Percentiles rank a stretch among this genome's conserved stretches.
phyloP scores from a whole-genome alignment of 2,113 vertebrate species.

The Bothrops jararaca region DNA sequence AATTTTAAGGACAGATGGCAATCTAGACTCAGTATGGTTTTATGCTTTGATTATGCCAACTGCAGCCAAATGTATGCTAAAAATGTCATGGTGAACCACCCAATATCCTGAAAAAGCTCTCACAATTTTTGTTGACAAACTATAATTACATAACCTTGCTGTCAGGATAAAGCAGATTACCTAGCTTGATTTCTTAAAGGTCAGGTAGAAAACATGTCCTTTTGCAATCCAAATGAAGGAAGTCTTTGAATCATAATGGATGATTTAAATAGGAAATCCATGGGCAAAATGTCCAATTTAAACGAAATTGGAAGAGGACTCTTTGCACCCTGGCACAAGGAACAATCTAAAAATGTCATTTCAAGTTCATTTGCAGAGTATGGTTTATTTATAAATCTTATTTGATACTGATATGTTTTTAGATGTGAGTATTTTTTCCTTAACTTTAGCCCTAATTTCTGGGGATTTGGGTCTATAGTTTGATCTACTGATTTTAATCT shows the following conservation, averaged over 20 bases:
- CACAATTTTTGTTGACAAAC: background rate
- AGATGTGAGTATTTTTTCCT: background rate
- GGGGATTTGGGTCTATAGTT: background rate
- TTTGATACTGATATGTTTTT: background rate
- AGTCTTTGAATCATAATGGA: constrained; percentile 4
- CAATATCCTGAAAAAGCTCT: background rate
- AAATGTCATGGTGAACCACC: background rate
- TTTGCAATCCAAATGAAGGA: background rate
- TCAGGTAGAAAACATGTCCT: background rate
- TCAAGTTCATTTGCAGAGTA: background rate
- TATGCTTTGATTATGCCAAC: background rate
- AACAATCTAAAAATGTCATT: background rate
- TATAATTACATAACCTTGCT: background rate
- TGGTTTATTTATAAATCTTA: background rate
- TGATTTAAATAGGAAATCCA: background rate
- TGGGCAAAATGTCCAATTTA: background rate
- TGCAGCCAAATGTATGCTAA: too few relatives aligned
- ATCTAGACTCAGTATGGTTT: background rate
- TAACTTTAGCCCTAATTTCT: background rate
- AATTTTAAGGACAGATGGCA: background rate
- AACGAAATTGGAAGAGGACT: background rate
- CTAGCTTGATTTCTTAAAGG: constrained; percentile 20
- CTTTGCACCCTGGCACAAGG: background rate
- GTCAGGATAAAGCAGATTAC: background rate
- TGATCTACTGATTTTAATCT: background rate